These are phyloP conservation scores for Onychomys leucogaster DNA, from an alignment of 2,797 vertebrate genomes.

Conservation along the genomic window DNA sequence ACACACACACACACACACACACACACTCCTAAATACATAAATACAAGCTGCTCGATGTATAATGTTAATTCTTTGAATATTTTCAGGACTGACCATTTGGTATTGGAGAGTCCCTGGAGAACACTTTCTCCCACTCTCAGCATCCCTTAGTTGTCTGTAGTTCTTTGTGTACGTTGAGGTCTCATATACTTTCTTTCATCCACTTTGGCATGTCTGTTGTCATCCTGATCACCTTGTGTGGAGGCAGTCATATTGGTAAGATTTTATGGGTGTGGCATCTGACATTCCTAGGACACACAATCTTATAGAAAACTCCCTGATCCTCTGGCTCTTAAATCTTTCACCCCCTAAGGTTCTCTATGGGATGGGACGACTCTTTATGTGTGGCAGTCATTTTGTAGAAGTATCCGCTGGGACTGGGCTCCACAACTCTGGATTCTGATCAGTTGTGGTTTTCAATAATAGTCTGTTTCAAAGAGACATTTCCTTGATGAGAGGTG, in stretches of 20 bases:
- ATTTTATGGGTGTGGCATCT: background rate
- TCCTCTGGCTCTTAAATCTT: background rate
- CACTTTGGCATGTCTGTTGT: background rate
- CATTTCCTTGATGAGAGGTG: background rate
- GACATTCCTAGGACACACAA: background rate
- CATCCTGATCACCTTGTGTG: background rate
- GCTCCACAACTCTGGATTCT: background rate
- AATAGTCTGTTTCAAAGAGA: background rate
- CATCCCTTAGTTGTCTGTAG: background rate
- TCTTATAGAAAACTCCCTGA: background rate
- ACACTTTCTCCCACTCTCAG: background rate
- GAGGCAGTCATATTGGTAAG: background rate
- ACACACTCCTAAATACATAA: background rate
- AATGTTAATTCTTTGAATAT: background rate
- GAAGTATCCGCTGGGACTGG: too few species aligned
- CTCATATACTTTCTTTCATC: background rate
- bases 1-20: background rate
- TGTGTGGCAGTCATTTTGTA: background rate
- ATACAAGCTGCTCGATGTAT: background rate
- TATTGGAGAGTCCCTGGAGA: background rate
- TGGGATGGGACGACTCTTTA: too few species aligned
- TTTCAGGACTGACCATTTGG: background rate
- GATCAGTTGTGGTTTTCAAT: background rate
- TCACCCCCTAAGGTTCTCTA: background rate
- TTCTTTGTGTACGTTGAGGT: background rate